Evolutionary conservation across 2,888 invertebrate species (phyloP).

Genomic region (Protodeltote pygarga): DNA sequence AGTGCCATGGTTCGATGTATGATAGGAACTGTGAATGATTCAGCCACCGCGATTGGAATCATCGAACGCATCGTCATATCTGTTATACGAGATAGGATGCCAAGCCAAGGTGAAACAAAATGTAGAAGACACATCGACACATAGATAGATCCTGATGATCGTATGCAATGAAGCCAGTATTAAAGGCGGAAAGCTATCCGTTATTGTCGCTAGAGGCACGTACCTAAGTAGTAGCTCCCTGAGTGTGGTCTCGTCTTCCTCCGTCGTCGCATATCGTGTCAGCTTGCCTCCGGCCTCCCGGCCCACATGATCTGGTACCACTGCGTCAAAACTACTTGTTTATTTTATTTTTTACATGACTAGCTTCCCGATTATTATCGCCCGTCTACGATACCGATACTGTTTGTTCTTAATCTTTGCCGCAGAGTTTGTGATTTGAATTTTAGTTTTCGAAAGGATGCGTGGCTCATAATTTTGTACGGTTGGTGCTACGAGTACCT

Average conservation of each 20-base stretch:
- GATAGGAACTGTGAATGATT: conserved; percentile 63
- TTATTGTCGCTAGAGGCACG: conserved; percentile 73
- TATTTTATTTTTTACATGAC: conserved; percentile 58
- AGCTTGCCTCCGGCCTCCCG: conserved; percentile 87
- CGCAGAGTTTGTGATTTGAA: conserved; percentile 41
- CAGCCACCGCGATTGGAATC: conserved; percentile 59
- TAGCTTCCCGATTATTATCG: conserved; percentile 28
- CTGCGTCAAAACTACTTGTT: conserved; percentile 83
- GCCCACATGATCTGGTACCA: conserved; percentile 86
- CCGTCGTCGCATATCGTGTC: conserved; percentile 93
- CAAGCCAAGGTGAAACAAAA: conserved; percentile 68
- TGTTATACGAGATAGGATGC: conserved; percentile 83
- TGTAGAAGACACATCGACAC: conserved; percentile 67
- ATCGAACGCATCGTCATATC: conserved; percentile 74
- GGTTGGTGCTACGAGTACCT: conserved; percentile 45
- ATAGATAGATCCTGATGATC: conserved; percentile 64
- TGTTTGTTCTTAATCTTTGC: conserved; percentile 4
- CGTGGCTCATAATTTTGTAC: conserved; percentile 49
- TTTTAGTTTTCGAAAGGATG: conserved; percentile 28
- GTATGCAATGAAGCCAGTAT: conserved; percentile 77
- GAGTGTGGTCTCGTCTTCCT: conserved; percentile 97
- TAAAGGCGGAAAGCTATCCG: conserved; percentile 78
- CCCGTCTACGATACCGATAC: conserved; percentile 2
- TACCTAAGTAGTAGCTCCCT: conserved; percentile 98
- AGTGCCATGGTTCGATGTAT: conserved; percentile 71